Conservation (phyloP, 2,888 invertebrate species). For the Drosophila nr. medialis region DNA sequence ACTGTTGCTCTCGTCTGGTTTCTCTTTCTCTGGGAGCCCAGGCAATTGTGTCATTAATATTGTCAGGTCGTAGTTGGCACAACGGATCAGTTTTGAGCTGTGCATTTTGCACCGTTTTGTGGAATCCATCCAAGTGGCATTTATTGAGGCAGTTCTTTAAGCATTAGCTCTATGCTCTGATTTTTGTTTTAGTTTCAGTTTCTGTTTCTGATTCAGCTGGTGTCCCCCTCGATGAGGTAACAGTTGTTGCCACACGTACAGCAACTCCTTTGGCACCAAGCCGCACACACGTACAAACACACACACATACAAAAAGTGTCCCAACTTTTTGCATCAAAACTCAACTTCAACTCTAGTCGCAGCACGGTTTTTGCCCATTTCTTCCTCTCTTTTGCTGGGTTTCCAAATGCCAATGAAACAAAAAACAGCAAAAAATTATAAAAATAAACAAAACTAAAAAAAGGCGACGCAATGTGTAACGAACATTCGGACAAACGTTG, state of each 20-base stretch:
- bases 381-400: slow-evolving; percentile 61
- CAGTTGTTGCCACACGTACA: slow-evolving; percentile 37
- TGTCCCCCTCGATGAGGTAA: slow-evolving; percentile 1
- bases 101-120: slow-evolving; percentile 26
- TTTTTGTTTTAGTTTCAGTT: slow-evolving; percentile 21
- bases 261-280: slow-evolving; percentile 29
- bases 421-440: slow-evolving; percentile 21
- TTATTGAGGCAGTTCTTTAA: slow-evolving; percentile 48
- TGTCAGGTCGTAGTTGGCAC: slow-evolving; percentile 47
- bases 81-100: slow-evolving; percentile 42
- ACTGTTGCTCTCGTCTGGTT: slow-evolving; percentile 1
- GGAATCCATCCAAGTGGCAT: slow-evolving; percentile 50
- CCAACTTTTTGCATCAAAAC: slow-evolving; percentile 45
- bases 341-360: slow-evolving; percentile 35
- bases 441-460: slow-evolving; percentile 31
- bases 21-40: slow-evolving; percentile 7
- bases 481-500: slow-evolving; percentile 52
- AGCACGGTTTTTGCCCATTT: slow-evolving; percentile 48
- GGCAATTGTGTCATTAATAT: slow-evolving; percentile 61
- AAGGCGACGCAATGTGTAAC: slow-evolving; percentile 45
- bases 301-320: slow-evolving; percentile 44
- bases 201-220: slow-evolving; percentile 3
- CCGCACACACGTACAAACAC: slow-evolving; percentile 21
- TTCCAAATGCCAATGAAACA: slow-evolving; percentile 66
- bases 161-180: slow-evolving; percentile 33